Percentiles rank a stretch among this genome's conserved stretches.
Evolutionary conservation across 2,888 invertebrate genomes (phyloP).

Genomic region (Hesperia comma): DNA sequence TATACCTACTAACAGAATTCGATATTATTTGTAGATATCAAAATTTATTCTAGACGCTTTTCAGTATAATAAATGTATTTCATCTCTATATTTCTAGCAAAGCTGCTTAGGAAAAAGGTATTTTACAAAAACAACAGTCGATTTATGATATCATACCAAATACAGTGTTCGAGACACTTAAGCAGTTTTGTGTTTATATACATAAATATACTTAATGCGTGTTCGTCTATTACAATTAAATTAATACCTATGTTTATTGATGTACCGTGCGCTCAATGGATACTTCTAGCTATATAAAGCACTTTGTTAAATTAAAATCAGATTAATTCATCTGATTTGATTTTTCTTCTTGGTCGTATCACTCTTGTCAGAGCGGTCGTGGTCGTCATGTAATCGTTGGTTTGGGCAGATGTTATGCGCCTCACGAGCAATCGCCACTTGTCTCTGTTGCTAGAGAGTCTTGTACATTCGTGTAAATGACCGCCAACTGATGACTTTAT

Average conservation of each 20-base stretch:
- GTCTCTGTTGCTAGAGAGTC: too few relatives aligned
- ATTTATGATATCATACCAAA: slow-evolving; percentile 11
- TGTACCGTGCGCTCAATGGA: slow-evolving; percentile 15
- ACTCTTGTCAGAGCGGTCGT: too few relatives aligned
- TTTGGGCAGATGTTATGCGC: too few relatives aligned
- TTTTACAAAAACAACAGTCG: slow-evolving; percentile 13
- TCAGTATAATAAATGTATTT: neutral
- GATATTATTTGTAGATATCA: slow-evolving; percentile 29
- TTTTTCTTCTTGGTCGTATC: too few relatives aligned
- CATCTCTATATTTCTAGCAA: slow-evolving; percentile 22
- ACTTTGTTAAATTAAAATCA: too few relatives aligned
- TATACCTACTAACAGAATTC: slow-evolving; percentile 21
- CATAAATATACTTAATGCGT: slow-evolving; percentile 16
- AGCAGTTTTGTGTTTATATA: slow-evolving; percentile 27
- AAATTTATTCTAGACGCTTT: slow-evolving; percentile 14
- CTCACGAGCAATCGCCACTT: too few relatives aligned
- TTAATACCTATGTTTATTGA: slow-evolving; percentile 12
- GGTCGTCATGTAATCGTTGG: too few relatives aligned
- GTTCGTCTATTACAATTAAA: slow-evolving; percentile 24
- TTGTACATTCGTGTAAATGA: too few relatives aligned
- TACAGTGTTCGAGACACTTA: slow-evolving; percentile 16
- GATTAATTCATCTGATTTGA: too few relatives aligned
- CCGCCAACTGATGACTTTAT: too few relatives aligned
- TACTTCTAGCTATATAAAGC: neutral
- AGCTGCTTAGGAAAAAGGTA: slow-evolving; percentile 29